These are phyloP conservation scores for Cyclargus thomasi DNA, from an alignment of 1,140 invertebrate species.

Conservation along the genomic window DNA sequence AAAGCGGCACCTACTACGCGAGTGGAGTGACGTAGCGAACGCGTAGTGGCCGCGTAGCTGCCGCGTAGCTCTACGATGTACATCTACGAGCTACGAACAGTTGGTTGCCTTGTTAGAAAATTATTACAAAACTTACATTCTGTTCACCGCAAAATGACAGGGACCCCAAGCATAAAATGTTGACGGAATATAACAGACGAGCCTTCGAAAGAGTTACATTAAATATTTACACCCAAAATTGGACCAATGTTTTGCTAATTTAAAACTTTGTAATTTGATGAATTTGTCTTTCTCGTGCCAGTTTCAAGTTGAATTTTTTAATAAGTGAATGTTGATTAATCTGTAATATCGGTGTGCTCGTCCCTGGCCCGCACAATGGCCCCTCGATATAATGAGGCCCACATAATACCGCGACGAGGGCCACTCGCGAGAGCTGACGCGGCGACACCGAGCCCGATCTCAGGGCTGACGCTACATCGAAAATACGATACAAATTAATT, in stretches of 20 bases:
- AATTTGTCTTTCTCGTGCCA: too few species aligned
- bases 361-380: not conserved
- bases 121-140: too few species aligned
- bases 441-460: not conserved
- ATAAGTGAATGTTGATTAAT: too few species aligned
- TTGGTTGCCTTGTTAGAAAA: too few species aligned
- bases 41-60: too few species aligned
- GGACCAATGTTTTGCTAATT: not conserved
- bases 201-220: not conserved
- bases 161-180: not conserved
- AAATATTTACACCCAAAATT: not conserved
- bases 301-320: too few species aligned
- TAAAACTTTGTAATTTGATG: not conserved
- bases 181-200: not conserved
- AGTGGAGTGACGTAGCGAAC: too few species aligned
- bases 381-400: not conserved
- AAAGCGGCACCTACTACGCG: too few species aligned
- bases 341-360: not conserved
- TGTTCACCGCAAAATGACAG: too few species aligned
- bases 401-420: not conserved
- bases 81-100: too few species aligned
- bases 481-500: not conserved
- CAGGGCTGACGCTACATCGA: not conserved
- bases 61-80: too few species aligned
- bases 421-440: not conserved